Evolutionary conservation across 2,888 invertebrate genomes (phyloP), one percentile per base, ranked within the genome.

Genomic region (Philaethria dido): DNA sequence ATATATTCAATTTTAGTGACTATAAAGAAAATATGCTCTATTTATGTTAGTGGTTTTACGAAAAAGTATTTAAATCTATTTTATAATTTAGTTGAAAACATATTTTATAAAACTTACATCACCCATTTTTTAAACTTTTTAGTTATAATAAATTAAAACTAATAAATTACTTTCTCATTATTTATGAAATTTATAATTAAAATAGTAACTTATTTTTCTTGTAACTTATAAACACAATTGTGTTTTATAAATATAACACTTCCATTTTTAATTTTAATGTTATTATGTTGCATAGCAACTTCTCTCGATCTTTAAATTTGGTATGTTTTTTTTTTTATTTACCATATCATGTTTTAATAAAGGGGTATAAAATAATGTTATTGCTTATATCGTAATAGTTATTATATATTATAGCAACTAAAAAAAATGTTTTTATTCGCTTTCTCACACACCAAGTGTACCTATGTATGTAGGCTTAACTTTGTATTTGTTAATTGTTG

Each of bases 101-200:
- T 13, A 47, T 44, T n/a, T 25, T 52, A 9, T n/a, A 22, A 14
- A 18, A 85, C 87, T 85, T 73, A 88, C 87, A 66, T 88, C 87
- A 54, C 81, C 87, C 87, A 88, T 88, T 36, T 65, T 29, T 13
- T 52, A 25, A 39, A 22, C 9, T 42, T 16, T 22, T 47, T 20
- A 54, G 20, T 62, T 57, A 11, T 2, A n/a, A 57, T 57, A 57
- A 42, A 57, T 39, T 22, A 39, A 57, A 57, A 57, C 0, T 57
- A 42, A 57, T 11, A 22, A 14, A 11, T 39, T 20, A 47, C 14
- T 25, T 25, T 14, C 33, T 13, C 47, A 57, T 64, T 47, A 25
- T 48, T 18, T 22, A 20, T 36, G 3, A 25, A 42, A 3, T 39
- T 16, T 62, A 16, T 20, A 59, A 6, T n/a, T 33, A 33, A 39